Conservation (phyloP, 2,797 vertebrate genomes). For the Anabacerthia variegaticeps region DNA sequence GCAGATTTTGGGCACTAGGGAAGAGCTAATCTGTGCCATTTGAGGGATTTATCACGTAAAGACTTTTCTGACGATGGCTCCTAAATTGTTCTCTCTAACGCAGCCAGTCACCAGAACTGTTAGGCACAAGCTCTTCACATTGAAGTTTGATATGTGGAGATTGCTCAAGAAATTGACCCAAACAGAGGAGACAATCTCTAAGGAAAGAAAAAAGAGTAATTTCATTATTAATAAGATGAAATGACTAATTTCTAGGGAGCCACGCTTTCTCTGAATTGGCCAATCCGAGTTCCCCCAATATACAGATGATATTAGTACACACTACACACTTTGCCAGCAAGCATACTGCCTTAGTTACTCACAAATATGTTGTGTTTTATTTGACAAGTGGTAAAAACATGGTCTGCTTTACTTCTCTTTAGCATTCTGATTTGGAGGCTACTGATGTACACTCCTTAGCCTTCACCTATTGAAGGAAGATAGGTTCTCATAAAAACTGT, state of each 20-base stretch:
- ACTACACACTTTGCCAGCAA: constrained; percentile 9
- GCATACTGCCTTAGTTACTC: neutral
- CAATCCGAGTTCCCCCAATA: neutral
- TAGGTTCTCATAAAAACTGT: neutral
- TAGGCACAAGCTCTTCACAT: neutral
- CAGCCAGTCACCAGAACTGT: neutral
- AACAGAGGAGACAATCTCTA: neutral
- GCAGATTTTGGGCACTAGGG: neutral
- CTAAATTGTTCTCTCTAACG: neutral
- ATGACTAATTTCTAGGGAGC: neutral
- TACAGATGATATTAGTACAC: neutral
- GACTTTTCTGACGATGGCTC: neutral
- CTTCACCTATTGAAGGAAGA: neutral
- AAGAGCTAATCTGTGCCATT: neutral
- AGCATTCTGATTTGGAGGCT: constrained; percentile 5
- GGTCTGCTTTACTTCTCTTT: constrained; percentile 12
- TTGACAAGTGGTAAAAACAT: constrained; percentile 36
- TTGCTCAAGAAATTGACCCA: neutral
- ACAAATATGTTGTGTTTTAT: neutral
- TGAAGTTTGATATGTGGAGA: neutral
- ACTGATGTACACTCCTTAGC: neutral
- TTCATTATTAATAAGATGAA: neutral
- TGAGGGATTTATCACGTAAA: neutral
- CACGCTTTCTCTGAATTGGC: neutral
- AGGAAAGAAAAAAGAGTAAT: neutral